Evolutionary conservation across 2,888 invertebrate genomes (phyloP).

Genomic region (Pandemis heparana): DNA sequence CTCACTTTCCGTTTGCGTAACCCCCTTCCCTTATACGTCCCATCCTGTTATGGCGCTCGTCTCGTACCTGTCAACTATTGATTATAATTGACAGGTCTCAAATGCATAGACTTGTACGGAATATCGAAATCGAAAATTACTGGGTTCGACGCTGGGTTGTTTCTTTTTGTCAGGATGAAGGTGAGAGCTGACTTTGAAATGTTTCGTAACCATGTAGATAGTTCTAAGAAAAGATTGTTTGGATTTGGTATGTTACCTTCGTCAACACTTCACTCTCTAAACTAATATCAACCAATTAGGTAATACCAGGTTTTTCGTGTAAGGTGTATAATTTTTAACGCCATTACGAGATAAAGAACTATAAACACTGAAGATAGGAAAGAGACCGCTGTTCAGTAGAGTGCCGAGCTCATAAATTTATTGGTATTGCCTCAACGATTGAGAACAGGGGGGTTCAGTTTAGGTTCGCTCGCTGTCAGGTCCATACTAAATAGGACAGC

Average conservation of each 20-base stretch:
- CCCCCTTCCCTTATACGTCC: conserved; percentile 35
- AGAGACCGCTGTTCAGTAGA: too few species aligned
- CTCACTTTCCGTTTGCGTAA: conserved; percentile 44
- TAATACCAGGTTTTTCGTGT: too few species aligned
- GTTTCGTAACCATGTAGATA: conserved; percentile 2
- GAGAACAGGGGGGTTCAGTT: too few species aligned
- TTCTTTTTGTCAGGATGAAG: conserved; percentile 26
- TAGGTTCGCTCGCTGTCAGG: too few species aligned
- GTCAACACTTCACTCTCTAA: too few species aligned
- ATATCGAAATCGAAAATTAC: conserved; percentile 41
- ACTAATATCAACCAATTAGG: too few species aligned
- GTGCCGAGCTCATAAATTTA: too few species aligned
- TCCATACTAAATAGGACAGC: too few species aligned
- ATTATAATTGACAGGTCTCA: conserved; percentile 42
- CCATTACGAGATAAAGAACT: too few species aligned
- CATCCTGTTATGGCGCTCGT: conserved; percentile 26
- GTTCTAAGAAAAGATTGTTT: background rate
- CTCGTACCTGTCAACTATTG: conserved; percentile 16
- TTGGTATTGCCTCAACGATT: too few species aligned
- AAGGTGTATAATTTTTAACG: too few species aligned
- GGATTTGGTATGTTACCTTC: background rate
- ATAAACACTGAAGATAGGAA: too few species aligned
- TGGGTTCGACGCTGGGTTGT: conserved; percentile 11
- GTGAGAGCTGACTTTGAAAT: conserved; percentile 15
- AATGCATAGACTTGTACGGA: conserved; percentile 34